Conservation (phyloP, 2,888 invertebrate genomes). For the Neoaliturus tenellus region DNA sequence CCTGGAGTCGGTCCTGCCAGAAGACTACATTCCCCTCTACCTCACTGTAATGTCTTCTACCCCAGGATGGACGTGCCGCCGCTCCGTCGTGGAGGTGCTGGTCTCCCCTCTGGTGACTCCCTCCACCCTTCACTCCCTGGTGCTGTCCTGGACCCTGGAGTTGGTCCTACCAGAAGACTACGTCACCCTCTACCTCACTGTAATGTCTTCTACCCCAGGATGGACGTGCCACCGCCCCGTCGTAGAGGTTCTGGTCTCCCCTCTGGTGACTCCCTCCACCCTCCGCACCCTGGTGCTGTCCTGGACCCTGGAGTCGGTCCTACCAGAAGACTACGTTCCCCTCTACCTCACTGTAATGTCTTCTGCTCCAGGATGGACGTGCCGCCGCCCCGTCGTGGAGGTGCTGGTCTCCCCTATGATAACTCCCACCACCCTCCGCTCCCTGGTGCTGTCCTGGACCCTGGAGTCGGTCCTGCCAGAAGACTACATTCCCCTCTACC, state of each 20-base stretch:
- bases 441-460: not conserved
- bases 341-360: constrained; percentile 20
- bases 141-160: constrained; percentile 26
- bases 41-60: not conserved
- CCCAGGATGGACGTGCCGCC: not conserved
- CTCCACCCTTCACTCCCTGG: not conserved
- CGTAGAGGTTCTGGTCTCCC: constrained; percentile 46
- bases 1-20: not conserved
- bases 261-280: not conserved
- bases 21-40: constrained; percentile 45
- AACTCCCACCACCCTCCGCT: not conserved
- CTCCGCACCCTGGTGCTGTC: constrained; percentile 12
- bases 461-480: too few relatives aligned
- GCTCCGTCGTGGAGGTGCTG: constrained; percentile 18
- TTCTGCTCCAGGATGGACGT: not conserved
- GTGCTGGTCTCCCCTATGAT: constrained; percentile 33
- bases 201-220: not conserved
- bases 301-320: not conserved
- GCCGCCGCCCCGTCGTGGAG: constrained; percentile 23
- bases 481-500: too few relatives aligned
- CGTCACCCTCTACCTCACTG: constrained; percentile 24
- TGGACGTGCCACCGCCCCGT: not conserved
- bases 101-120: constrained; percentile 20
- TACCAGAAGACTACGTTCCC: constrained; percentile 36
- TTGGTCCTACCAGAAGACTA: constrained; percentile 11